Base-by-base conservation (phyloP, 2,888 invertebrate genomes). In the Calliopum simillimum region DNA sequence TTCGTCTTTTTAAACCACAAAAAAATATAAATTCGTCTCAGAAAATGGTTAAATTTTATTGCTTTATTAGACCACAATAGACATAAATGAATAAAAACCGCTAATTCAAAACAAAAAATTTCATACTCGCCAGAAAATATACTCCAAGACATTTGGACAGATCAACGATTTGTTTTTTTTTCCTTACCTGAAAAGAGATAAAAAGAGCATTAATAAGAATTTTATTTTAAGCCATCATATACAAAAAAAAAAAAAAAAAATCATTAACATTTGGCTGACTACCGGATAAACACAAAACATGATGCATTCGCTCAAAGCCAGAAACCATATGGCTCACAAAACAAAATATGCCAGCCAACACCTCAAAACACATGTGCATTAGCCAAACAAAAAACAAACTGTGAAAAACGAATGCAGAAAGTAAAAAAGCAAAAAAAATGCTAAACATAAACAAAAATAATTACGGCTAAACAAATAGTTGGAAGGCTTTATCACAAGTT, bases 401-500 rank as follows among this genome's bases (percentile, higher is more conserved):
- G 21, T 19, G 16, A 44, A 43, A 13, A 44, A 43, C 11, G 33
- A 59, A 21, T 12, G 23, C 55, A 56, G 19, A 19, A 21, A 56
- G 14, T 23, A 56, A 56, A 56, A 56, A 14, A 21, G 1, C 5
- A 51, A 8, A 51, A 16, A 16, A 51, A 51, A 58, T 41, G 41
- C 23, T 14, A 46, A 61, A 21, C 19, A 25, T 19, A 46, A 61
- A 61, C 44, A 46, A 4, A 61, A 23, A 46, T 46, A 61, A 61
- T 61, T 61, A 61, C 19, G 23, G 46, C 61, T 46, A 19, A 61
- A 46, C 46, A 61, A 61, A 61, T 21, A 61, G 61, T 21, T 19
- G 33, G 19, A 61, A 46, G 61, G 46, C 61, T 61, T 46, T 61
- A 61, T 44, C 46, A 21, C 21, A 14, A 21, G 61, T 21, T 21